These are phyloP conservation scores for Drosophila athabasca DNA, from an alignment of 1,140 invertebrate genomes.

Conservation along the genomic window DNA sequence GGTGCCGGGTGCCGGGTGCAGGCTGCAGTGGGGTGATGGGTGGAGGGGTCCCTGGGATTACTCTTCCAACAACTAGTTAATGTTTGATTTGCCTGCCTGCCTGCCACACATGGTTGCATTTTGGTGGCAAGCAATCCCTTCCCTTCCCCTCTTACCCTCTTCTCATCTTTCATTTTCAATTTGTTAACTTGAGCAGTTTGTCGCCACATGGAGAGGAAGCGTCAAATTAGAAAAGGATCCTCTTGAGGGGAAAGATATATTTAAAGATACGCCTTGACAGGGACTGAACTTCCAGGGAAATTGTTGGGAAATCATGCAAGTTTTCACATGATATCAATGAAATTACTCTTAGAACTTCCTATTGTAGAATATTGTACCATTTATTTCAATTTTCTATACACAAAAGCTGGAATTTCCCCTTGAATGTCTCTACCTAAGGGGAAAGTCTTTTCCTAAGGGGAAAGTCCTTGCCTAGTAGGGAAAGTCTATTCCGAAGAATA, in stretches of 20 bases:
- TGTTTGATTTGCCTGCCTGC: constrained; percentile 68
- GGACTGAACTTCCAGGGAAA: not conserved
- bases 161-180: constrained; percentile 18
- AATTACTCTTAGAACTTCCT: no score
- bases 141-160: not conserved
- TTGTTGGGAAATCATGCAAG: not conserved
- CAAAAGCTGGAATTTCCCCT: no score
- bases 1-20: constrained; percentile 2
- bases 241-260: not conserved
- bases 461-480: no score
- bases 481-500: not conserved
- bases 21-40: not conserved
- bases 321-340: no score
- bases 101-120: constrained; percentile 64
- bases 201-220: constrained; percentile 22
- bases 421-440: no score
- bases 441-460: no score
- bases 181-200: constrained; percentile 45
- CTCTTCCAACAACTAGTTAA: constrained; percentile 73
- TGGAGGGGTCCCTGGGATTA: constrained; percentile 36
- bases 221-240: constrained; percentile 15
- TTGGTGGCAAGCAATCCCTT: constrained; percentile 11
- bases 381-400: no score
- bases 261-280: constrained; percentile 14
- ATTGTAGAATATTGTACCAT: no score